Base-by-base conservation (phyloP, 2,888 invertebrate species). In the Enoplolaimus lenunculus region DNA sequence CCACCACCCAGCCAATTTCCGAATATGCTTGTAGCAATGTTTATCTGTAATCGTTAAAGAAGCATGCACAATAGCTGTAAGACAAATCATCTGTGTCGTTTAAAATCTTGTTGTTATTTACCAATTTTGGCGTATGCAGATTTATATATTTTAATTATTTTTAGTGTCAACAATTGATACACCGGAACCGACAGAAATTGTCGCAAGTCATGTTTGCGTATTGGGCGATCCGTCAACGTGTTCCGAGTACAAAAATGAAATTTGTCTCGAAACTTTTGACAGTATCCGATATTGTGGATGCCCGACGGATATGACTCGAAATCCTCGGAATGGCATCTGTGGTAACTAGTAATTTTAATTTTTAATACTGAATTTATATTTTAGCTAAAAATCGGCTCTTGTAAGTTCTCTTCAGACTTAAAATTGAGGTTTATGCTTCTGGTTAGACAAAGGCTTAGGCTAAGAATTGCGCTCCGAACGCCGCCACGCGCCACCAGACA, bases 331-430 rank as follows among this genome's bases (percentile, higher is more conserved):
- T 69, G 70, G 65, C 13, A 31, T 70, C 26, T 70, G 70, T 28
- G 68, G 70, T 70, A 34, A 70, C 33, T 66, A 66, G 3, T 31
- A 7, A n/a, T n/a, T n/a, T n/a, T n/a, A n/a, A n/a, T n/a, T n/a
- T n/a, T n/a, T n/a, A n/a, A n/a, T n/a, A n/a, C n/a, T n/a, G n/a
- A n/a, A n/a, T n/a, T n/a, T n/a, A n/a, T n/a, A n/a, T n/a, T n/a
- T n/a, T n/a, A n/a, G n/a, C n/a, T n/a, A n/a, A n/a, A n/a, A n/a
- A n/a, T n/a, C n/a, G n/a, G n/a, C n/a, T n/a, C n/a, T n/a, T n/a
- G n/a, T n/a, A n/a, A n/a, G n/a, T n/a, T n/a, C n/a, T n/a, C n/a
- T n/a, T n/a, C n/a, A n/a, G n/a, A n/a, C n/a, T n/a, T n/a, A n/a
- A n/a, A n/a, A n/a, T n/a, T n/a, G n/a, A n/a, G n/a, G n/a, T n/a